Conservation (phyloP, 37 sponge, comb jelly and placozoan species). For the Spongilla lacustris region DNA sequence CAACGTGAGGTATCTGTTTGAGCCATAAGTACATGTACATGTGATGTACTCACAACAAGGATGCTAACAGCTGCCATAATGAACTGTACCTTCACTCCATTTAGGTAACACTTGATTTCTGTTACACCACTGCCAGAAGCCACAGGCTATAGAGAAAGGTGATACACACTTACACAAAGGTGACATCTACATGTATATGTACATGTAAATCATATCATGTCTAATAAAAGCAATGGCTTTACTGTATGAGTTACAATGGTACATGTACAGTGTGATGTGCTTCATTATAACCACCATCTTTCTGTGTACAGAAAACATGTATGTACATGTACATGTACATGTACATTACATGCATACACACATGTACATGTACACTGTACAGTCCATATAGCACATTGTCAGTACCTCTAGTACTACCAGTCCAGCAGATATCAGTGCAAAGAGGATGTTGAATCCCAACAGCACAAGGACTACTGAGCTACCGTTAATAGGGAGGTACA, state of each 20-base stretch:
- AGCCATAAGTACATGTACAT: not conserved
- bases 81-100: conserved; percentile 82
- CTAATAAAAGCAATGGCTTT: no score
- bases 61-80: no score
- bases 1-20: conserved; percentile 71
- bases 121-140: conserved; percentile 98
- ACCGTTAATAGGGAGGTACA: not conserved
- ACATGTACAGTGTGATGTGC: no score
- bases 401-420: conserved; percentile 76
- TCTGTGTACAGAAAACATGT: no score
- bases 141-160: conserved; percentile 71
- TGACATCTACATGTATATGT: no score
- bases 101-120: conserved; percentile 98
- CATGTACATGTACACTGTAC: no score
- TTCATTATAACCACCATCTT: no score
- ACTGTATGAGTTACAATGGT: no score
- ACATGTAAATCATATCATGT: no score
- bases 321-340: no score
- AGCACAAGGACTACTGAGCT: conserved; percentile 65
- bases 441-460: conserved; percentile 64
- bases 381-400: not conserved
- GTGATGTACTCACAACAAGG: no score
- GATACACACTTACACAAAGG: not conserved
- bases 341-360: no score
- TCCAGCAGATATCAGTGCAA: conserved; percentile 59